Base-by-base conservation (phyloP, 1,140 invertebrate species). In the Halesus radiatus region DNA sequence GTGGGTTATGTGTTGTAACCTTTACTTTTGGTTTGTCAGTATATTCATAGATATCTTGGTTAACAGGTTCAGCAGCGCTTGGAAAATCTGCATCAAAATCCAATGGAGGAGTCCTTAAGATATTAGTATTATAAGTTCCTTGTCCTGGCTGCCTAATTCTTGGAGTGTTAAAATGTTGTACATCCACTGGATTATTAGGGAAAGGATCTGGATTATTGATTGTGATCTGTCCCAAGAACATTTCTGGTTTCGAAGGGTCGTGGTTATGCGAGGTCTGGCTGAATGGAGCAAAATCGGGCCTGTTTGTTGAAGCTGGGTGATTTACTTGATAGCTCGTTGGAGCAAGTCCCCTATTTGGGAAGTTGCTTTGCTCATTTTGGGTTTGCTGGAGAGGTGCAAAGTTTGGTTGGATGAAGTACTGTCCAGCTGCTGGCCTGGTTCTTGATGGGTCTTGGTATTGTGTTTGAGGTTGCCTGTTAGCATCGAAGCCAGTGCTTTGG, bases 171-270 rank as follows among this genome's bases (percentile, higher is more conserved):
- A 83, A 83, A 29, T 62, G 60, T 26, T 83, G 79, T 3, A 81
- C 45, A n/a, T 83, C 82, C 15, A 64, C 37, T 0, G 80, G 80
- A 56, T 81, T 83, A 56, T 83, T 74, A 4, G 86, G 85, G 56
- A 86, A 78, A 23, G 90, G 89, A 64, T 90, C 89, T 23, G 90
- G 90, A 85, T 90, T 91, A 79, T 91, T 90, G 78, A 91, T 85
- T 52, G 90, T 91, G 54, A 92, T 90, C 87, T 92, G 89, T 15
- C 91, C 91, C 32, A 92, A 85, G 83, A 91, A 92, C 18, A 90
- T 91, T 86, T 92, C 91, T 66, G 89, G 90, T 84, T 91, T 90
- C 7, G 90, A 90, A 3, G 91, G 90, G 83, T 91, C 88, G 84
- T 90, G 88, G 83, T 90, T 89, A 84, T 92, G 90, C 1, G 88